A percentile compares a stretch with the other conserved stretches of the same genome.
These are phyloP conservation scores for Coronaproctus castanopsis DNA, from an alignment of 2,888 invertebrate genomes.

Conservation along the genomic window DNA sequence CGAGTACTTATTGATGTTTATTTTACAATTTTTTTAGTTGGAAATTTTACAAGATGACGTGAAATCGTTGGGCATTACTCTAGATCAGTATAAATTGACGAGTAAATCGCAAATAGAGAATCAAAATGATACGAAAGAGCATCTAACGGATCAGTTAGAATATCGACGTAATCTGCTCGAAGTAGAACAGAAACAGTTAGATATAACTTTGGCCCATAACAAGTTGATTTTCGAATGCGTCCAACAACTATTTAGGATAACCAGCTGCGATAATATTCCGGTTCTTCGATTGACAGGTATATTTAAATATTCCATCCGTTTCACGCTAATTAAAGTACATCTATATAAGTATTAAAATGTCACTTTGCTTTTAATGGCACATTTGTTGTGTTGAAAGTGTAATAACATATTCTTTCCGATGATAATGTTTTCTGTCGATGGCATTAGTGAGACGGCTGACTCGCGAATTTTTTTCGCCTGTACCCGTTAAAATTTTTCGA, in stretches of 20 bases:
- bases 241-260: background rate
- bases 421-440: too few relatives aligned
- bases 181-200: background rate
- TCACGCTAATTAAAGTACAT: too few relatives aligned
- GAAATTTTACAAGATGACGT: slow-evolving; percentile 11
- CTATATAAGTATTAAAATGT: too few relatives aligned
- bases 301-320: too few relatives aligned
- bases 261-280: background rate
- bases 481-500: too few relatives aligned
- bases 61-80: background rate
- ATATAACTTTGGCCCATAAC: background rate
- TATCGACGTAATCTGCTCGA: background rate
- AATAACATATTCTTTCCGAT: too few relatives aligned
- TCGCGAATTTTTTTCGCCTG: too few relatives aligned
- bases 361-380: too few relatives aligned
- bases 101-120: background rate
- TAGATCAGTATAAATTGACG: slow-evolving; percentile 3
- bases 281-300: background rate
- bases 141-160: background rate
- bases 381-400: too few relatives aligned
- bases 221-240: background rate
- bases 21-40: too few relatives aligned
- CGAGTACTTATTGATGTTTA: too few relatives aligned
- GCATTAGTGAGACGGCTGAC: too few relatives aligned
- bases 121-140: slow-evolving; percentile 1